Evolutionary conservation across 1,140 invertebrate genomes (phyloP), one percentile per base, ranked within the genome.

Genomic region (Agraylea sexmaculata): DNA sequence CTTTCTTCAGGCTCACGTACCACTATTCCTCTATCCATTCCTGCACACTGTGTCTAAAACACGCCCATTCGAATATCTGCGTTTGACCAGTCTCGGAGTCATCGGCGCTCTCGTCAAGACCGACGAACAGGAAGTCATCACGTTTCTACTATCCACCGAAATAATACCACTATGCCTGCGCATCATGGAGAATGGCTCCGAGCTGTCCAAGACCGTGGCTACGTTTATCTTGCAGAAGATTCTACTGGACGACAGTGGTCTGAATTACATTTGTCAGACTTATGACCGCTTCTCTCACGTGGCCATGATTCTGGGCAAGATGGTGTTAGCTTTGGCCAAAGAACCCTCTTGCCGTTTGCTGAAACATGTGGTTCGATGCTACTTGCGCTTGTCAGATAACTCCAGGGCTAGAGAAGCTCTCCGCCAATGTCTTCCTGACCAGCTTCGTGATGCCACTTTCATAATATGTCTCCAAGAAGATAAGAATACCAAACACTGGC

Each of bases 141-240:
- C 87, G 31, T 96, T 96, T 55, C 62, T 96, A 4, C 67, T 96
- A 10, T 90, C 87, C 4, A 96, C 92, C 1, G 92, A 96, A 68
- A 97, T 83, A 19, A 96, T 96, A 50, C 92, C 92, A 0, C 64
- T 96, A 0, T 96, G 91, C 60, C 61, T 96, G 18, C 68, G 88
- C 37, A 96, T 96, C 29, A 96, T 96, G 92, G 92, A 96, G 69
- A 84, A 87, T 53, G 86, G 86, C 7, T 89, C 86, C 3, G 87
- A 92, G 57, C 57, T 92, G 0, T 87, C 83, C 37, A 90, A 91
- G 62, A 92, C 87, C 1, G 87, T 95, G 2, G 91, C 92, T 0
- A 96, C 92, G 1, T 96, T 96, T 58, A 96, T 97, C 50, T 64
- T 96, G 4, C 91, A 96, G 56, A 96, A 96, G 59, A 94, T 96